These are phyloP conservation scores for Parotocinclus haroldoi DNA, from an alignment of 2,797 vertebrate genomes.

Conservation along the genomic window DNA sequence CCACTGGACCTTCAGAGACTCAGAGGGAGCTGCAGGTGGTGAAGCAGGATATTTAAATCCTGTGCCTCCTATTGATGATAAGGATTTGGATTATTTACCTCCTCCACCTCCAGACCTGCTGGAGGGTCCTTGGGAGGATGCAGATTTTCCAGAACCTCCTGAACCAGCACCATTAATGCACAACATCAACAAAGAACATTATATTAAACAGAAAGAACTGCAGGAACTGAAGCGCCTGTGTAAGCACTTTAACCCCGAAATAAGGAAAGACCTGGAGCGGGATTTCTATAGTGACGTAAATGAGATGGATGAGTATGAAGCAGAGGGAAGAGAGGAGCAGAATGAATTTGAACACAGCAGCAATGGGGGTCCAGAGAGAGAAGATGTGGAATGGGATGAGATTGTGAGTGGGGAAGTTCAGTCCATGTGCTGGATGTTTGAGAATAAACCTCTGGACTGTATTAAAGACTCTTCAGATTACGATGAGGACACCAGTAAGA, in stretches of 20 bases:
- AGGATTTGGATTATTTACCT: slow-evolving; percentile 76
- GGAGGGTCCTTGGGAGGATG: slow-evolving; percentile 67
- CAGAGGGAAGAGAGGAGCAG: slow-evolving; percentile 63
- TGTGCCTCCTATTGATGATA: slow-evolving; percentile 56
- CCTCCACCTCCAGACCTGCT: slow-evolving; percentile 77
- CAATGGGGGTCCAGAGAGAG: slow-evolving; percentile 70
- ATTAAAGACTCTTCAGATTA: slow-evolving; percentile 73
- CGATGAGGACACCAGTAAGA: slow-evolving; percentile 61
- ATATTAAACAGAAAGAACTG: slow-evolving; percentile 77
- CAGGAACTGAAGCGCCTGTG: slow-evolving; percentile 82
- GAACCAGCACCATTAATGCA: slow-evolving; percentile 52
- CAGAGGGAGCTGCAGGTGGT: slow-evolving; percentile 36
- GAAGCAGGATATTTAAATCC: slow-evolving; percentile 44
- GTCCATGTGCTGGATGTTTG: slow-evolving; percentile 83
- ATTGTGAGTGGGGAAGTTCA: slow-evolving; percentile 83
- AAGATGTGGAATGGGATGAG: slow-evolving; percentile 79
- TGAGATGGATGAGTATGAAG: slow-evolving; percentile 59
- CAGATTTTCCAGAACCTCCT: slow-evolving; percentile 70
- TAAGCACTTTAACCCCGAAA: slow-evolving; percentile 81
- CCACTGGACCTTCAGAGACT: slow-evolving; percentile 61
- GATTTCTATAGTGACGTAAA: slow-evolving; percentile 73
- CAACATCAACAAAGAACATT: slow-evolving; percentile 69
- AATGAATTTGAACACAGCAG: slow-evolving; percentile 75
- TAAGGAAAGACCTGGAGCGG: slow-evolving; percentile 82
- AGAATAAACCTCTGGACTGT: slow-evolving; percentile 80